Evolutionary conservation across 1,140 invertebrate genomes (phyloP), one percentile per base, ranked within the genome.

Genomic region (Dolichoris vasculosae): DNA sequence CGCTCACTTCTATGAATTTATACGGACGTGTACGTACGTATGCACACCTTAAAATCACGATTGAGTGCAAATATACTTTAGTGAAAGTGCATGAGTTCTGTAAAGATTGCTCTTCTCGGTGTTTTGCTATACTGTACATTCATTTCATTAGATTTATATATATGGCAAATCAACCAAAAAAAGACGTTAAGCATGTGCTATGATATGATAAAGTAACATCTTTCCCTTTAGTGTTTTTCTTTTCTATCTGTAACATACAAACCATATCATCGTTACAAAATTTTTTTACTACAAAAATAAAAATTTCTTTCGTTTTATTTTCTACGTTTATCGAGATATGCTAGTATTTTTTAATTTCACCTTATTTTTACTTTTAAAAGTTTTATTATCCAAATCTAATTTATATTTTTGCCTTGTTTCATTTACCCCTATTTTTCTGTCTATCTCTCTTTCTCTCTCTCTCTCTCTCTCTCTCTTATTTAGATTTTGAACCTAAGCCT

Each of bases 141-240:
- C 48, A 2, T 35, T 32, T 26, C 35, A 32, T 77, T 77, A 55
- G 8, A 75, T 51, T 3, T 30, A 32, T 11, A 7, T 32, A 17
- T n/a, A 2, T 77, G 7, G 48, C 11, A n/a, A 77, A 35, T 63
- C 55, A 63, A 32, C 35, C 17, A 35, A 51, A 79, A 79, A 30
- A 79, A 51, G n/a, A 38, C 35, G 55, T 79, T 51, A 35, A 79
- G 77, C 77, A 40, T 59, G 51, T 2, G 46, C 75, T 15, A 32
- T 13, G 46, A 32, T 48, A 26, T 43, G 2, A 77, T 55, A 17
- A 13, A 77, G 75, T 77, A 8, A 73, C 40, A 51, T 20, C 43
- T n/a, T 48, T 43, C 40, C 71, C 40, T 1, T 8, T 55, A 32
- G n/a, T 77, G n/a, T 55, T 77, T 77, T n/a, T 48, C 46, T 48